Base-by-base conservation (phyloP, 2,888 invertebrate species). In the Amphipoea lucens region DNA sequence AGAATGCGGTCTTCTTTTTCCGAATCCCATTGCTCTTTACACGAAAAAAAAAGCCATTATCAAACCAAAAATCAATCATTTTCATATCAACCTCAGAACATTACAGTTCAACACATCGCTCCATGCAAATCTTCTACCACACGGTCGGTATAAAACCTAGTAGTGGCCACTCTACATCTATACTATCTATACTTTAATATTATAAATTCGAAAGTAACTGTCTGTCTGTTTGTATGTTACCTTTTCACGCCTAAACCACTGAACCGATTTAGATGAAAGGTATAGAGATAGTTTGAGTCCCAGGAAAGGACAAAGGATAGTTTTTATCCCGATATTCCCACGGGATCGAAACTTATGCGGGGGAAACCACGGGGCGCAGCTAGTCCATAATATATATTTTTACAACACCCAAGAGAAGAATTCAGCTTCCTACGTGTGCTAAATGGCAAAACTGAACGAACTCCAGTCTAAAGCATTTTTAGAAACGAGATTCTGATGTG, bases 371-470 rank as follows among this genome's bases (percentile, higher is more conserved):
- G 29, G 29, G 29, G 29, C 29, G 29, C 29, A 29, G 29, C 29
- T 29, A 29, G 29, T 29, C n/a, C n/a, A 29, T 29, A 23, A 14
- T 17, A 29, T 65, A 65, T 40, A 29, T 65, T 48, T 65, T 48
- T n/a, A 81, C 20, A 57, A 40, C 74, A 48, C 82, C 23, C 65
- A 48, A 48, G 82, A 48, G 74, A 74, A 57, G 14, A 23, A n/a
- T 74, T 29, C 74, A 40, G 23, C 29, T 67, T 57, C 29, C 45
- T 57, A 82, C 62, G 60, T 76, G 45, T 69, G 45, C 74, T 74
- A 79, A 82, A 68, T 67, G 17, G 45, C 45, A 29, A 68, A 75
- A n/a, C 29, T 65, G 45, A 60, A 57, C 62, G n/a, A 48, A 51
- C n/a, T 40, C 29, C 60, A 67, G 40, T 60, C 23, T 42, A 48